A percentile compares a stretch with the other conserved stretches of the same genome.
These are phyloP conservation scores for Cyphomyrmex costatus DNA, from an alignment of 1,140 invertebrate species.

Conservation along the genomic window DNA sequence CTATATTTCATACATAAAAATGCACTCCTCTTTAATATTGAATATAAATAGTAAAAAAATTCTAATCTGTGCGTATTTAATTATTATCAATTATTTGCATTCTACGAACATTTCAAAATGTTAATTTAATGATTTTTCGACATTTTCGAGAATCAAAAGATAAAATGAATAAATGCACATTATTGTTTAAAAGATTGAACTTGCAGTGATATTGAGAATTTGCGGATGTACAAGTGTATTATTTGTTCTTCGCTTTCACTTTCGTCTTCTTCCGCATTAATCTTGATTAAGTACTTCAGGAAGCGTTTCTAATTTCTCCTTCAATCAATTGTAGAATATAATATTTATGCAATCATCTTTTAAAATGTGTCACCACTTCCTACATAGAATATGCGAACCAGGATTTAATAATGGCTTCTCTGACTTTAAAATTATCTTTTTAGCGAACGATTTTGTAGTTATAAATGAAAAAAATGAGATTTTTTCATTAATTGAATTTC, in stretches of 20 bases:
- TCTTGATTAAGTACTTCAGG: neutral
- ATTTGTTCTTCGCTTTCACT: slow-evolving; percentile 23
- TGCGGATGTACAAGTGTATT: neutral
- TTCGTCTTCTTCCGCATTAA: slow-evolving; percentile 22
- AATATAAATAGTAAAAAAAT: neutral
- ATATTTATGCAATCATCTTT: neutral
- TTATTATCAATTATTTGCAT: neutral
- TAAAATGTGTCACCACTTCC: neutral
- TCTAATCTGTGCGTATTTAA: neutral
- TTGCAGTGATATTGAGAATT: neutral
- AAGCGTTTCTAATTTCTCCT: neutral
- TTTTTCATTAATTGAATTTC: neutral
- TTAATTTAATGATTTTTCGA: neutral
- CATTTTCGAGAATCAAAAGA: neutral
- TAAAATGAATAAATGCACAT: neutral
- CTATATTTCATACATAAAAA: neutral
- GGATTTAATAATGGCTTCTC: neutral
- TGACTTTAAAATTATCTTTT: neutral
- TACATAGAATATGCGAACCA: neutral
- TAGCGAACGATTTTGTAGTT: neutral
- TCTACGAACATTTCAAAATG: neutral
- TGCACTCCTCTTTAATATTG: neutral
- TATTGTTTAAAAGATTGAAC: neutral
- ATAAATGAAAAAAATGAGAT: neutral
- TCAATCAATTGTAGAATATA: neutral